phyloP scores from a whole-genome alignment of 2,113 vertebrate genomes.

The Aegithalos caudatus region DNA sequence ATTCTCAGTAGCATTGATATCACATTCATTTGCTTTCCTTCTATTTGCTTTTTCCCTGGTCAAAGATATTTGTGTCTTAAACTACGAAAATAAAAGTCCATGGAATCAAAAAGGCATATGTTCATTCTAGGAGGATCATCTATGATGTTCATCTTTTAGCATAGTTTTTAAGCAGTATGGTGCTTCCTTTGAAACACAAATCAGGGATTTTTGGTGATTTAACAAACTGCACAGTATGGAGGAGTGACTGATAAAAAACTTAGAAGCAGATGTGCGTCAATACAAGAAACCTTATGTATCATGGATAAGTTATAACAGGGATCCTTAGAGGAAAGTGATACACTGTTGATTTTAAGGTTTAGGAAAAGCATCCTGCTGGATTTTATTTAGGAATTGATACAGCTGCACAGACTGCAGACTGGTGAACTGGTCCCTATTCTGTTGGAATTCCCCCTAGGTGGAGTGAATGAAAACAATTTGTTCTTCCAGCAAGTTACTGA shows the following conservation, averaged over 20 bases:
- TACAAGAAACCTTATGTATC: not conserved
- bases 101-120: not conserved
- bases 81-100: not conserved
- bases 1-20: not conserved
- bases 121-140: not conserved
- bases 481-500: not conserved
- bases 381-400: not conserved
- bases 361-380: not conserved
- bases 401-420: not conserved
- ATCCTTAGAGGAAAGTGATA: not conserved
- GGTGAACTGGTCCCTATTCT: not conserved
- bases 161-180: conserved; percentile 39
- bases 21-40: not conserved
- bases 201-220: conserved; percentile 7
- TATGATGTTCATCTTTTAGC: not conserved
- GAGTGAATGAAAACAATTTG: not conserved
- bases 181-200: conserved; percentile 48
- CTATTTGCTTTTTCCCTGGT: not conserved
- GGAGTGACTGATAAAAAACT: conserved; percentile 20
- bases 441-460: not conserved
- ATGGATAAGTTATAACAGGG: not conserved
- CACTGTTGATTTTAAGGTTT: conserved; percentile 5
- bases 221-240: not conserved
- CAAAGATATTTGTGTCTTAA: not conserved
- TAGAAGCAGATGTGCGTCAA: conserved; percentile 28